A percentile compares a stretch with the other conserved stretches of the same genome.
These are phyloP conservation scores for Capromys pilorides DNA, from an alignment of 2,797 vertebrate species.

Conservation along the genomic window DNA sequence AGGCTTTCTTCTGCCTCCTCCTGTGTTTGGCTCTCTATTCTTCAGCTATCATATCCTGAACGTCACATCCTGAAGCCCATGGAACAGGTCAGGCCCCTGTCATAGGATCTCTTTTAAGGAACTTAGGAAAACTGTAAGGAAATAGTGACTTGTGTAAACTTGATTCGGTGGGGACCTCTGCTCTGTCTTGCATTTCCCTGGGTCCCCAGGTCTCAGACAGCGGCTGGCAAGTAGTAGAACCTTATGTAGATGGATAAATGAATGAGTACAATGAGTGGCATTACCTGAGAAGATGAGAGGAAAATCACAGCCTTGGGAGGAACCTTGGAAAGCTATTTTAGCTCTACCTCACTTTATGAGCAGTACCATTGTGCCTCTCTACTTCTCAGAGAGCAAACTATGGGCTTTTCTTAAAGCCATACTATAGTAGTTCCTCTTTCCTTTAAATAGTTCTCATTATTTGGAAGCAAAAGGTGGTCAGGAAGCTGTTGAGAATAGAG, in stretches of 20 bases:
- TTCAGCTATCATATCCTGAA: neutral
- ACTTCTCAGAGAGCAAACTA: conserved; percentile 73
- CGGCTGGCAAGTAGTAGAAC: neutral
- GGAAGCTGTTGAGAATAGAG: conserved; percentile 79
- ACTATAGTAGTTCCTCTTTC: conserved; percentile 73
- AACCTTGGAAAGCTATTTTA: conserved; percentile 69
- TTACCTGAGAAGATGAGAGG: conserved; percentile 68
- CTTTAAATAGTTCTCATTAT: conserved; percentile 79
- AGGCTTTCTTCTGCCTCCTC: conserved; percentile 3
- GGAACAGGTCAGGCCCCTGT: neutral
- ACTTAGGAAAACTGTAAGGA: conserved; percentile 42
- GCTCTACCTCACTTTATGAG: conserved; percentile 66
- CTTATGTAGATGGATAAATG: conserved; percentile 48
- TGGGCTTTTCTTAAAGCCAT: conserved; percentile 71
- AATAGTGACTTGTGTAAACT: conserved; percentile 6
- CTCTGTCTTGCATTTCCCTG: neutral
- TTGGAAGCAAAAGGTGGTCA: conserved; percentile 80
- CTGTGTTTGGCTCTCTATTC: conserved; percentile 19
- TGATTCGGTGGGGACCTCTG: neutral
- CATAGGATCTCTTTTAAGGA: conserved; percentile 28
- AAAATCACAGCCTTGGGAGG: conserved; percentile 64
- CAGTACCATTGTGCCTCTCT: conserved; percentile 69
- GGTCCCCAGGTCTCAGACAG: neutral
- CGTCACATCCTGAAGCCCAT: neutral
- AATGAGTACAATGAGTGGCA: conserved; percentile 21